Evolutionary conservation across 2,113 vertebrate species (phyloP).

Genomic region (Alligator mississippiensis): DNA sequence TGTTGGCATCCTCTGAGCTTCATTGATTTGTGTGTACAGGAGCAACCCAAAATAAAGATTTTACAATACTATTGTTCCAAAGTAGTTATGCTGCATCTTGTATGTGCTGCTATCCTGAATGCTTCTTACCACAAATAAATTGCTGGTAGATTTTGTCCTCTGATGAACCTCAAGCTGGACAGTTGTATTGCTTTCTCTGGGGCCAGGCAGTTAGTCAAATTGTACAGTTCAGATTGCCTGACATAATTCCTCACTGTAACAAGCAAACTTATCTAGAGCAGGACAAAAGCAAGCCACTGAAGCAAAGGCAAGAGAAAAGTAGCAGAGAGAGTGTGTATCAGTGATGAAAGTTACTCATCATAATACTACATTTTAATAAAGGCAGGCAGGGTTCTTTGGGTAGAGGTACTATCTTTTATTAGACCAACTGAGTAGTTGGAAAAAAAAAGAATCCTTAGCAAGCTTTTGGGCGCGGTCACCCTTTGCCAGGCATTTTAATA

Average conservation of each 20-base stretch:
- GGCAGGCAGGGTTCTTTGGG: too few species aligned
- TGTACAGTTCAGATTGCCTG: not conserved
- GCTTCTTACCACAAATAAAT: not conserved
- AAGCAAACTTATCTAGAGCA: not conserved
- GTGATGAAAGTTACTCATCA: too few species aligned
- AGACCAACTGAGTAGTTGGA: too few species aligned
- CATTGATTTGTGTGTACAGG: not conserved
- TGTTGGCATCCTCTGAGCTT: not conserved
- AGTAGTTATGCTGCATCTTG: not conserved
- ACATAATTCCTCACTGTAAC: not conserved
- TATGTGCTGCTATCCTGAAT: not conserved
- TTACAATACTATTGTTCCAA: not conserved
- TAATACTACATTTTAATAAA: too few species aligned
- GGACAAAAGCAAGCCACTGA: not conserved
- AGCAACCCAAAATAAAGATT: slow-evolving; percentile 34
- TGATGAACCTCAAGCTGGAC: not conserved
- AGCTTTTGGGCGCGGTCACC: too few species aligned
- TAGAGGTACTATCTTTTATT: too few species aligned
- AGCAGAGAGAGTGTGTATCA: too few species aligned
- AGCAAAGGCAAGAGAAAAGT: too few species aligned
- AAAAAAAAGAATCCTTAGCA: too few species aligned
- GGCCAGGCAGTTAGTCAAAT: not conserved
- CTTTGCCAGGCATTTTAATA: too few species aligned
- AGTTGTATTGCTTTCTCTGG: not conserved
- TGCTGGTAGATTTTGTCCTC: not conserved